These are phyloP conservation scores for Thereva unica DNA, from an alignment of 2,888 invertebrate genomes.

Conservation along the genomic window DNA sequence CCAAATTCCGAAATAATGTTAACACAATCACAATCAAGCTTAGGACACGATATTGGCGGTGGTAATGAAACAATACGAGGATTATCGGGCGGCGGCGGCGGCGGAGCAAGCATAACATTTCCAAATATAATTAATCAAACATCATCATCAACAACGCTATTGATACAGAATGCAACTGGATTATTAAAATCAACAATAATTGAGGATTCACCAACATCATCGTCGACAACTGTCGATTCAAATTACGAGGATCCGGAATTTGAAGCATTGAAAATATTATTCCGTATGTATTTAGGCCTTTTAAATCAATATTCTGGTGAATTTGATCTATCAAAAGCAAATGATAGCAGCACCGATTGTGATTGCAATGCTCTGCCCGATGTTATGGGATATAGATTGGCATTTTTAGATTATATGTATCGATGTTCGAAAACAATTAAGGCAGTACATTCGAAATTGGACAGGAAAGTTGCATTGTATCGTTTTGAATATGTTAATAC, in stretches of 20 bases:
- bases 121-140: neutral
- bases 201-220: constrained; percentile 13
- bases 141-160: neutral
- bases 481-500: constrained; percentile 5
- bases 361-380: constrained; percentile 15
- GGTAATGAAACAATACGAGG: constrained; percentile 7
- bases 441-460: constrained; percentile 26
- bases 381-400: constrained; percentile 32
- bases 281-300: constrained; percentile 65
- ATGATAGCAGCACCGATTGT: neutral
- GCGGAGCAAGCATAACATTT: no score
- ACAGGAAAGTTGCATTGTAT: constrained; percentile 14
- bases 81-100: neutral
- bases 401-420: constrained; percentile 36
- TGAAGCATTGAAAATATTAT: constrained; percentile 64
- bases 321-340: no score
- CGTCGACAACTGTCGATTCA: constrained; percentile 27
- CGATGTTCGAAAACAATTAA: constrained; percentile 31
- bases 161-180: neutral
- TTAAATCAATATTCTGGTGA: constrained; percentile 48
- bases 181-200: neutral
- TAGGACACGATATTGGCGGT: constrained; percentile 17
- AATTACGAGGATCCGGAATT: constrained; percentile 48
- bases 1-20: constrained; percentile 17
- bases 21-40: constrained; percentile 15